phyloP scores from a whole-genome alignment of 2,888 invertebrate species.

The Morinoia aosen region DNA sequence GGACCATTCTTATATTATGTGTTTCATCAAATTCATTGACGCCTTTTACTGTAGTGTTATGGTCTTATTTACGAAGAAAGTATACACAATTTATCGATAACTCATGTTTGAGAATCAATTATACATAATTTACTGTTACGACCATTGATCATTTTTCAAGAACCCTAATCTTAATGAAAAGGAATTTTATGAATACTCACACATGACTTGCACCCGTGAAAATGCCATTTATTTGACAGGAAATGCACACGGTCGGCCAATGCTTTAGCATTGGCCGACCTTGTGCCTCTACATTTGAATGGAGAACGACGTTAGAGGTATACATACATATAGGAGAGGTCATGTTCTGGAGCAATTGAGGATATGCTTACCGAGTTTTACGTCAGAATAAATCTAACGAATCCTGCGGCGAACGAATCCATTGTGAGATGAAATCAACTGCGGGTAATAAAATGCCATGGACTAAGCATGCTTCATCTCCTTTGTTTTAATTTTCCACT shows the following conservation, averaged over 20 bases:
- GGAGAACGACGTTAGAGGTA: neutral
- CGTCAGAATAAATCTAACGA: neutral
- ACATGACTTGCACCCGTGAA: neutral
- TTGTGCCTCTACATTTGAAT: neutral
- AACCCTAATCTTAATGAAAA: too few species aligned
- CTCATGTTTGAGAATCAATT: too few species aligned
- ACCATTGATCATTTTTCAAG: too few species aligned
- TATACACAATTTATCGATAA: too few species aligned
- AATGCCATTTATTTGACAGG: neutral
- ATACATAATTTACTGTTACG: too few species aligned
- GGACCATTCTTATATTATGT: too few species aligned
- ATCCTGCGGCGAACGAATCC: neutral
- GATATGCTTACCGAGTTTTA: neutral
- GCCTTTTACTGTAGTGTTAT: too few species aligned
- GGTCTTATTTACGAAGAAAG: too few species aligned
- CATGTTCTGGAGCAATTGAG: neutral
- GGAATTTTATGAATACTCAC: too few species aligned
- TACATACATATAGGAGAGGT: too few species aligned
- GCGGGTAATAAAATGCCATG: neutral
- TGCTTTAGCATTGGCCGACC: neutral
- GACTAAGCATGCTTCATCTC: neutral
- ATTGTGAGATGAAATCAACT: neutral
- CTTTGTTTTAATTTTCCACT: neutral
- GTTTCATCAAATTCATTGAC: too few species aligned
- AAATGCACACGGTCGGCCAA: neutral